phyloP scores from a whole-genome alignment of 2,888 invertebrate species.

The Argyra leucocephala region DNA sequence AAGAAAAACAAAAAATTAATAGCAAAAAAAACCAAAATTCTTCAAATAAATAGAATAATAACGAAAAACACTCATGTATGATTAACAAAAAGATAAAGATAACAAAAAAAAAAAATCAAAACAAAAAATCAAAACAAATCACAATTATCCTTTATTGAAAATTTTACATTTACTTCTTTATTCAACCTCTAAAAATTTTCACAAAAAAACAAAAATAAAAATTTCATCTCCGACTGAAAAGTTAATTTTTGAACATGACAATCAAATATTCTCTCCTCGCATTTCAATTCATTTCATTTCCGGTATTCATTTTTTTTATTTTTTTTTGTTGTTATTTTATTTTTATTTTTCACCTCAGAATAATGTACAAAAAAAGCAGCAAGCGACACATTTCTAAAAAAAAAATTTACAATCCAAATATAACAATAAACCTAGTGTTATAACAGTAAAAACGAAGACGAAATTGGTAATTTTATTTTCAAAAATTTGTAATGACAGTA shows the following conservation, averaged over 20 bases:
- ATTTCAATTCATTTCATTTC: conserved; percentile 4
- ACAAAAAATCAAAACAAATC: no score
- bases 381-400: background rate
- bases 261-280: background rate
- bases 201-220: background rate
- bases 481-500: no score
- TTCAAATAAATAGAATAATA: no score
- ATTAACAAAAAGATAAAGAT: no score
- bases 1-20: no score
- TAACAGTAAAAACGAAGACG: background rate
- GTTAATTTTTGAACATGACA: background rate
- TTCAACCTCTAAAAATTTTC: no score
- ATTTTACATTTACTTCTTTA: no score
- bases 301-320: background rate
- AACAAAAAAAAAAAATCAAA: no score
- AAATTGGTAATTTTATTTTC: background rate
- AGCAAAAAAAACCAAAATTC: no score
- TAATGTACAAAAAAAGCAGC: background rate
- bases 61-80: no score
- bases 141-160: no score
- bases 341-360: background rate
- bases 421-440: background rate
- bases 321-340: background rate
- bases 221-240: background rate
- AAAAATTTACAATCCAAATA: background rate